phyloP scores from a whole-genome alignment of 2,113 vertebrate genomes.

The Tetraodon nigroviridis region DNA sequence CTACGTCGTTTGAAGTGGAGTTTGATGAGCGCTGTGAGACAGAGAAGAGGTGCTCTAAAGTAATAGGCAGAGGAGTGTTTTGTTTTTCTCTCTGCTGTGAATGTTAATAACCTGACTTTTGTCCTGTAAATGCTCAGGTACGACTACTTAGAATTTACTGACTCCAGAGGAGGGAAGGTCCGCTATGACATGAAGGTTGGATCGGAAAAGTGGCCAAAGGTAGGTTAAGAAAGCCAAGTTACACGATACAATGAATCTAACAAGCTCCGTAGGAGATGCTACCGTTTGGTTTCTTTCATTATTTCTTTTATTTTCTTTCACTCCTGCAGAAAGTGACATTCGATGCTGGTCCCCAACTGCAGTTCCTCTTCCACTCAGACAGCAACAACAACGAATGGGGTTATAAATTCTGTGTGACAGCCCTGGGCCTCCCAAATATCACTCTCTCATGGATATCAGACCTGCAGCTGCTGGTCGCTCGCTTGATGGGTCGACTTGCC shows the following conservation, averaged over 20 bases:
- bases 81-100: neutral
- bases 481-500: slow-evolving; percentile 91
- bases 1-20: slow-evolving; percentile 92
- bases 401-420: slow-evolving; percentile 92
- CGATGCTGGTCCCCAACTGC: slow-evolving; percentile 91
- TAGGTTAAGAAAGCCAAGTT: slow-evolving; percentile 38
- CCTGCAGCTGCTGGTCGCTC: slow-evolving; percentile 88
- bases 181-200: slow-evolving; percentile 96
- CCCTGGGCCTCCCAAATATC: slow-evolving; percentile 88
- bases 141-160: slow-evolving; percentile 97
- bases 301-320: slow-evolving; percentile 39
- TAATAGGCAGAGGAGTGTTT: neutral
- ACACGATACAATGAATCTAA: neutral
- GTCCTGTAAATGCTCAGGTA: slow-evolving; percentile 73
- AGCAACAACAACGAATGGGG: slow-evolving; percentile 98
- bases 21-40: slow-evolving; percentile 97
- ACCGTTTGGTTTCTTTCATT: neutral
- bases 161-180: slow-evolving; percentile 90
- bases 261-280: neutral
- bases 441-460: slow-evolving; percentile 94
- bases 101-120: neutral
- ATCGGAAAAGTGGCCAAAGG: slow-evolving; percentile 97
- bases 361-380: slow-evolving; percentile 98
- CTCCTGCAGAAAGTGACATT: slow-evolving; percentile 91
- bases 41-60: slow-evolving; percentile 82